Conservation (phyloP, 2,113 vertebrate species). For the Mustelus asterias region DNA sequence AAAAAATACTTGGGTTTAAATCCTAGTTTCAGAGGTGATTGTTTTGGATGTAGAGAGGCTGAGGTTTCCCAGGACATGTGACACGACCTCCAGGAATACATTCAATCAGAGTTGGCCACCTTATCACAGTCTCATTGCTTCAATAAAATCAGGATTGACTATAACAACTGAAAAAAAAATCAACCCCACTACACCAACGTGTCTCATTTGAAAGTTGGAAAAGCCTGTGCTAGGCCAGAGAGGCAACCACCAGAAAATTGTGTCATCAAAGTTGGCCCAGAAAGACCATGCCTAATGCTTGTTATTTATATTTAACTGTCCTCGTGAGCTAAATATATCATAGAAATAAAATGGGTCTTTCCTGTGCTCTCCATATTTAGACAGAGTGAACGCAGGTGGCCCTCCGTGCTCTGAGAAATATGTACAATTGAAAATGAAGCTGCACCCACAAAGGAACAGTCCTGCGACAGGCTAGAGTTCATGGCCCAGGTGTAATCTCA, state of each 20-base stretch:
- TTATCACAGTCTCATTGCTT: background rate
- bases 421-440: background rate
- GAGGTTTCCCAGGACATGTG: background rate
- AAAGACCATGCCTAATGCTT: background rate
- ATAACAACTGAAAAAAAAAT: background rate
- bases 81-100: background rate
- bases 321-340: constrained; percentile 1
- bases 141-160: background rate
- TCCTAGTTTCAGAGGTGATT: background rate
- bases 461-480: background rate
- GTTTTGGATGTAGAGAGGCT: background rate
- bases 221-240: no score
- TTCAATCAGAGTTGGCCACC: background rate
- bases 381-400: background rate
- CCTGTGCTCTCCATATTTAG: constrained; percentile 7
- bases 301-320: constrained; percentile 28
- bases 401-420: background rate
- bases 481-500: background rate
- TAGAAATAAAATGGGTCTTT: background rate
- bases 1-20: no score
- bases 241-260: background rate
- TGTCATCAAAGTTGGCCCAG: background rate
- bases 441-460: background rate
- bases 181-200: background rate
- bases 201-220: background rate